These are phyloP conservation scores for Neopipo cinnamomea DNA, from an alignment of 2,113 vertebrate species.

Conservation along the genomic window DNA sequence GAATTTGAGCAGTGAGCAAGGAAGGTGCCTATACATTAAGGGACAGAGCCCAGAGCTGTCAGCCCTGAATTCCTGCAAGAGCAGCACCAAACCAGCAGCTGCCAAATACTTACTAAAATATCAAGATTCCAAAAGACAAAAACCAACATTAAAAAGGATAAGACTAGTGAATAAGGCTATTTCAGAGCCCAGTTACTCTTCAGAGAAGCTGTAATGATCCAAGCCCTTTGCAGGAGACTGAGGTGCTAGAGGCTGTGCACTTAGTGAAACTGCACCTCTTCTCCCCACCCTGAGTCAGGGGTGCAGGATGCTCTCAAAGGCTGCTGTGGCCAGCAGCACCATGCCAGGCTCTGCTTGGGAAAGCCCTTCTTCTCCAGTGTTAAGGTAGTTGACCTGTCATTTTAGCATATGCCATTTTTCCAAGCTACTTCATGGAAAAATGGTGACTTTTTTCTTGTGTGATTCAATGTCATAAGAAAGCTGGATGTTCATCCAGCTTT, in stretches of 20 bases:
- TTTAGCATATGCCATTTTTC: background rate
- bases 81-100: fast-evolving
- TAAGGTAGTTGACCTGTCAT: background rate
- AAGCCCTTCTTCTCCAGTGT: background rate
- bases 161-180: background rate
- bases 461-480: background rate
- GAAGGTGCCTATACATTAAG: background rate
- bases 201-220: background rate
- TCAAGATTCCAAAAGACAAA: background rate
- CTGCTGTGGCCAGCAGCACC: background rate
- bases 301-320: background rate
- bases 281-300: fast-evolving
- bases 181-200: background rate
- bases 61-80: background rate
- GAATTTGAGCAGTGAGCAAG: background rate
- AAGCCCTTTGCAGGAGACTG: background rate
- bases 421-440: background rate
- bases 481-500: background rate
- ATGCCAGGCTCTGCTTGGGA: background rate
- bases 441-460: background rate
- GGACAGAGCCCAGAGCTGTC: background rate
- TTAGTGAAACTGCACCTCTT: background rate
- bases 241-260: background rate
- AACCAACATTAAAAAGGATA: background rate
- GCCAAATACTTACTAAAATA: background rate